Base-by-base conservation (phyloP, 1,140 invertebrate species). In the Copidosoma floridanum region DNA sequence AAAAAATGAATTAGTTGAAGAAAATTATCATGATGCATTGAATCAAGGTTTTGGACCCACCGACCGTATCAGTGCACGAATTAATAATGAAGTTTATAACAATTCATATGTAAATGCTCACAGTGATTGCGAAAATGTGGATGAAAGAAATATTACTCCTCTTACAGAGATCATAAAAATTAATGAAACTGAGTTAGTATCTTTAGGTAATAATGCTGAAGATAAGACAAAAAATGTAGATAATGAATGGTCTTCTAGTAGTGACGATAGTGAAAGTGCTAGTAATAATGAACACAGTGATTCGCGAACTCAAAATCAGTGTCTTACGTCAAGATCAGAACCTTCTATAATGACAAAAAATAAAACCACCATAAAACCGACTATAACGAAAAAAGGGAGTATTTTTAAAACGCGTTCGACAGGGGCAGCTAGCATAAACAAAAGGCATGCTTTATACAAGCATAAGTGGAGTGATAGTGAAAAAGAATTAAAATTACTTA, bases 381-480 rank as follows among this genome's bases (percentile, higher is more conserved):
- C 68, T 4, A 61, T 65, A 12, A 70, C 66, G 57, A 93, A 91
- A 70, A 93, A 94, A 73, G 89, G 90, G 46, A 93, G 91, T 69
- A 94, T 95, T 72, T 95, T 95, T 71, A 94, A 95, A 72, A 93
- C 90, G 70, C 85, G 92, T 47, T 86, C 86, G 16, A 73, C 89
- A 21, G 86, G 86, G 11, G 84, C 85, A 55, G 88, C 89, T 55
- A 88, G 85, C 62, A 84, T 85, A n/a, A 89, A 89, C 59, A 92
- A 93, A 76, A 85, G 91, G 57, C 78, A 90, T 14, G 90, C 90
- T 56, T 77, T 93, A 14, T 95, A 94, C 69, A 92, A 89, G 78
- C 91, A 94, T 77, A 93, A 92, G 77, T 93, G 91, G 91, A 86
- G 86, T 61, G 90, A 90, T 72, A 88, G 88, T 66, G 86, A 84